Conservation (phyloP, 1,140 invertebrate species). For the Drosophila albomicans region DNA sequence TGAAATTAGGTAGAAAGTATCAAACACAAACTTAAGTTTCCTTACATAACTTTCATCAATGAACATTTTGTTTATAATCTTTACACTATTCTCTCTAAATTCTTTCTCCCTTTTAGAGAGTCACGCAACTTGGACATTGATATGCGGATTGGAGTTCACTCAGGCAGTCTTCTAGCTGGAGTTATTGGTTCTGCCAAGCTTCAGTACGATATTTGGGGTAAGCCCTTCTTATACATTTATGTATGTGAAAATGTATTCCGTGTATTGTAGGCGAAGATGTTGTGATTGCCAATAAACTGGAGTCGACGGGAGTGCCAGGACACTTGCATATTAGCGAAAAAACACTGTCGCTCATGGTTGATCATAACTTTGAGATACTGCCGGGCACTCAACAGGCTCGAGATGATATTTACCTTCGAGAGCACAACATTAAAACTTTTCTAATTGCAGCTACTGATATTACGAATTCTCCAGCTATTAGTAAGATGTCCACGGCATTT, state of each 20-base stretch:
- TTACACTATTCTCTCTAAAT: not conserved
- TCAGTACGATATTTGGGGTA: constrained; percentile 98
- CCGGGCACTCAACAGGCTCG: constrained; percentile 87
- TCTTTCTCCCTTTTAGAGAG: not conserved
- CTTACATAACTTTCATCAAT: too few species aligned
- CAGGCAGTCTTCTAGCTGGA: constrained; percentile 95
- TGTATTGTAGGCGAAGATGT: constrained; percentile 88
- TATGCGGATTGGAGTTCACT: constrained; percentile 98
- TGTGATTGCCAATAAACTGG: constrained; percentile 97
- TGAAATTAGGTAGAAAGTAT: too few species aligned
- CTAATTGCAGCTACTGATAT: constrained; percentile 86
- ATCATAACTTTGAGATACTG: constrained; percentile 81
- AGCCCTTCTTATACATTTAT: constrained; percentile 58
- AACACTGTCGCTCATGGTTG: constrained; percentile 89
- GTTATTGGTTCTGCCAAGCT: constrained; percentile 96
- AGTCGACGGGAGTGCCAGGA: constrained; percentile 94
- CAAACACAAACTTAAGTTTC: too few species aligned
- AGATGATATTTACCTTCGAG: constrained; percentile 88
- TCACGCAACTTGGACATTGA: constrained; percentile 89
- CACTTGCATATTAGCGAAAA: constrained; percentile 93
- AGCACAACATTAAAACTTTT: constrained; percentile 90
- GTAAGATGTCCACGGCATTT: too few species aligned
- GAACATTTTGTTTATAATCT: too few species aligned
- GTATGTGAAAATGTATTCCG: not conserved
- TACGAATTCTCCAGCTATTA: too few species aligned